Base-by-base conservation (phyloP, 2,797 vertebrate species). In the Chloroceryle inda region DNA sequence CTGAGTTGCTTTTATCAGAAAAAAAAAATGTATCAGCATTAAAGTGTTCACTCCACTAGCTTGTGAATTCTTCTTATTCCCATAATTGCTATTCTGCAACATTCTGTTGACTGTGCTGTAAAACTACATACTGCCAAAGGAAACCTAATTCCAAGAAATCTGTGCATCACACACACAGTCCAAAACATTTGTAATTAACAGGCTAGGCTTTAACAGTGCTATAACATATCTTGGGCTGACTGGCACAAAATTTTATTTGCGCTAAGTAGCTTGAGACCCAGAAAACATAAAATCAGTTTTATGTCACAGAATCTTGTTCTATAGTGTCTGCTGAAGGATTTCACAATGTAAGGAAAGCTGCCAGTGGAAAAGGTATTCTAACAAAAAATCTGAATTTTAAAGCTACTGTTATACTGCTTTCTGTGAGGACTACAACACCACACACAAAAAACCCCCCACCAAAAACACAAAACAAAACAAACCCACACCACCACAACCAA, bases 161-260 rank as follows among this genome's bases (percentile, higher is more conserved):
- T 40, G 44, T 44, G 73, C 52, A 94, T 81, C 64, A 40, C 42
- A 84, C 79, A 66, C 69, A 69, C 42, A 50, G 31, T 19, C 67
- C 52, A 89, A 92, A 96, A 71, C 69, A 91, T 68, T 68, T 66
- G 75, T 66, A 95, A 96, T 95, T 92, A 96, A 62, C 47, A 89
- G 58, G 31, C 79, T 68, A 47, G 68, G 55, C 89, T 84, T 84
- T 83, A 92, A 75, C 62, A 58, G 42, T 5, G 42, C 85, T 84
- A 47, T 81, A 91, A 90, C 64, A 72, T 20, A 62, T 84, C 87
- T 83, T 11, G 8, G 82, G 59, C 76, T 91, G 92, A 96, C 62
- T 91, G 91, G 82, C 96, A 95, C 66, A 84, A 94, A 88, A 85
- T 89, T 89, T 95, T 94, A 94, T 95, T 86, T 95, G 92, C 50